phyloP scores from a whole-genome alignment of 1,140 invertebrate species.

The Carposina sasakii region DNA sequence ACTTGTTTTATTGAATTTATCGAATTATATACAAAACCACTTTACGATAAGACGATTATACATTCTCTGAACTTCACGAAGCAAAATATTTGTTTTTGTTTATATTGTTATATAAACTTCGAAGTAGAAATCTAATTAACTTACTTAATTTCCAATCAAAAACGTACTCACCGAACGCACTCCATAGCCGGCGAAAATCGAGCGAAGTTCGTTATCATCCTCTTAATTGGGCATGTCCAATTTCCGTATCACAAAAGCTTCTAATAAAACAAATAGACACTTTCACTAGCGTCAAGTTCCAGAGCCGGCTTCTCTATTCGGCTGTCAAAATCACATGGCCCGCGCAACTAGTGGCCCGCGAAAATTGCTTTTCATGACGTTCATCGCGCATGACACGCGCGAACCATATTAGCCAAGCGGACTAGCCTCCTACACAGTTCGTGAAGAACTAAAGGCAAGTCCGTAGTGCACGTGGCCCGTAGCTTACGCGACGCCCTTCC shows the following conservation, averaged over 20 bases:
- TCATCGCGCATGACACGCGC: slow-evolving; percentile 56
- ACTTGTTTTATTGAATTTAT: no score
- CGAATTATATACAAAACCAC: no score
- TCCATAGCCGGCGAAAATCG: slow-evolving; percentile 32
- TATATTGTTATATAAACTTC: no score
- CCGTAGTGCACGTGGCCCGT: slow-evolving; percentile 62
- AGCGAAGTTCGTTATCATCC: slow-evolving; percentile 10
- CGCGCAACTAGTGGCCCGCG: slow-evolving; percentile 30
- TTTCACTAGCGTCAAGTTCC: slow-evolving; percentile 26
- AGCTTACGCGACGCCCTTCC: slow-evolving; percentile 66
- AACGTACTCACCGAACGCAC: slow-evolving; percentile 44
- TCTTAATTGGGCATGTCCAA: neutral
- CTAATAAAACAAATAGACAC: slow-evolving; percentile 36
- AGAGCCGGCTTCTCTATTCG: slow-evolving; percentile 37
- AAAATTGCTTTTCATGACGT: slow-evolving; percentile 46
- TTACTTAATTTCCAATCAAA: slow-evolving; percentile 23
- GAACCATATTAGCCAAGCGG: slow-evolving; percentile 57
- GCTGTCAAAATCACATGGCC: slow-evolving; percentile 66
- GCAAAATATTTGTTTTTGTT: no score
- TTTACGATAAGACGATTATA: no score
- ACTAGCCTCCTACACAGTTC: slow-evolving; percentile 69
- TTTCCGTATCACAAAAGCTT: slow-evolving; percentile 19
- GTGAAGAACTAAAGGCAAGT: slow-evolving; percentile 70
- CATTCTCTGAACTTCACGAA: no score
- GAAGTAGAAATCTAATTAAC: slow-evolving; percentile 10